Percentiles rank a stretch among this genome's conserved stretches.
Conservation (phyloP, 2,113 vertebrate species). For the Petroica traversi region DNA sequence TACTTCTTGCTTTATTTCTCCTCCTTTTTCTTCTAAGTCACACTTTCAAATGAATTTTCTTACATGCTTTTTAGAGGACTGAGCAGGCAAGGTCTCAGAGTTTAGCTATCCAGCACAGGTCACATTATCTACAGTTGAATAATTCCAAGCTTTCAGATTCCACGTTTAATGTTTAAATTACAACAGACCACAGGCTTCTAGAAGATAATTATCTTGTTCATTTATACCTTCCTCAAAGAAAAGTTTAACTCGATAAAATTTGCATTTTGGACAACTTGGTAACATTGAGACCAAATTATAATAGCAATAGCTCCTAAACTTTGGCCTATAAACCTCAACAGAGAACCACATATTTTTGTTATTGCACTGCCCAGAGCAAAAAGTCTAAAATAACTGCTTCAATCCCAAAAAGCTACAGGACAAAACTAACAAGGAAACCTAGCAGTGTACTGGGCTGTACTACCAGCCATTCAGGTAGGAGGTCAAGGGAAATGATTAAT, state of each 20-base stretch:
- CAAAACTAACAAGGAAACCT: slow-evolving; percentile 34
- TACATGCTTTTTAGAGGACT: not conserved
- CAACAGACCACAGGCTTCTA: not conserved
- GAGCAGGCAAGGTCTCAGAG: not conserved
- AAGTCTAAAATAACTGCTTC: slow-evolving; percentile 14
- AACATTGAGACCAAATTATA: not conserved
- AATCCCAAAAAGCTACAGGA: not conserved
- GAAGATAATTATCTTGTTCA: not conserved
- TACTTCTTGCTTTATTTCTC: not conserved
- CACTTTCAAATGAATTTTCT: not conserved
- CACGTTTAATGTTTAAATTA: not conserved
- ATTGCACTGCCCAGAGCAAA: not conserved
- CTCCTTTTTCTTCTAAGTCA: not conserved
- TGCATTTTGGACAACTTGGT: not conserved
- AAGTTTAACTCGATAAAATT: not conserved
- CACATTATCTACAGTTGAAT: not conserved
- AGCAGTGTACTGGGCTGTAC: not conserved
- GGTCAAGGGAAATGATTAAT: slow-evolving; percentile 15
- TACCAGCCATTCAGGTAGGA: slow-evolving; percentile 7
- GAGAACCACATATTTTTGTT: not conserved
- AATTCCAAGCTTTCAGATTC: not conserved
- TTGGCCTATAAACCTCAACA: not conserved
- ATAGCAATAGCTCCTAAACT: not conserved
- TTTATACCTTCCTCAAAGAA: not conserved
- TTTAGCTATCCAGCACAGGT: not conserved